Evolutionary conservation across 1,140 invertebrate species (phyloP).

Genomic region (Euschistus heros): DNA sequence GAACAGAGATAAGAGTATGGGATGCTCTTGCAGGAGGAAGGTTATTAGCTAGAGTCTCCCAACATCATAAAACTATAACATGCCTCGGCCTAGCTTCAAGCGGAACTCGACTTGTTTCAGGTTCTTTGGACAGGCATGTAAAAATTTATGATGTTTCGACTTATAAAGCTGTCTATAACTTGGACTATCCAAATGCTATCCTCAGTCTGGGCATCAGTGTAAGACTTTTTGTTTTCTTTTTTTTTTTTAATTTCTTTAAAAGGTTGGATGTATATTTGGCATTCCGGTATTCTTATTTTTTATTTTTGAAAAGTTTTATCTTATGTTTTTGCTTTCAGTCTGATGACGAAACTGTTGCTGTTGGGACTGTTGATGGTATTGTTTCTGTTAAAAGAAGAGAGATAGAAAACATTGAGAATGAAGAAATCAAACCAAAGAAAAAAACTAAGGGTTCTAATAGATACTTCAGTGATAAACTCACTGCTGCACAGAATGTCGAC

Average conservation of each 20-base stretch:
- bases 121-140: conserved; percentile 83
- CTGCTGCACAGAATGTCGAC: conserved; percentile 41
- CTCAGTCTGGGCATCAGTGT: conserved; percentile 72
- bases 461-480: conserved; percentile 40
- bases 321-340: conserved; percentile 38
- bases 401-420: conserved; percentile 35
- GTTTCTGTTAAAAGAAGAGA: conserved; percentile 74
- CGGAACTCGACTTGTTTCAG: conserved; percentile 72
- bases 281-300: neutral
- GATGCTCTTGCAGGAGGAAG: conserved; percentile 78
- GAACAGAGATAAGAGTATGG: conserved; percentile 87
- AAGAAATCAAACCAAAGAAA: conserved; percentile 29
- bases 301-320: neutral
- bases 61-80: conserved; percentile 91
- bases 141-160: conserved; percentile 85
- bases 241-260: neutral
- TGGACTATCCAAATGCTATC: conserved; percentile 83
- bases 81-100: conserved; percentile 66
- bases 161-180: conserved; percentile 77
- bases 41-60: conserved; percentile 63
- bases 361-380: conserved; percentile 86
- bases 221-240: conserved; percentile 34
- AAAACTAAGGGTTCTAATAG: conserved; percentile 39
- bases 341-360: conserved; percentile 72
- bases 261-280: no score